Conservation (phyloP, 2,888 invertebrate species). For the Opisthograptis luteolata region DNA sequence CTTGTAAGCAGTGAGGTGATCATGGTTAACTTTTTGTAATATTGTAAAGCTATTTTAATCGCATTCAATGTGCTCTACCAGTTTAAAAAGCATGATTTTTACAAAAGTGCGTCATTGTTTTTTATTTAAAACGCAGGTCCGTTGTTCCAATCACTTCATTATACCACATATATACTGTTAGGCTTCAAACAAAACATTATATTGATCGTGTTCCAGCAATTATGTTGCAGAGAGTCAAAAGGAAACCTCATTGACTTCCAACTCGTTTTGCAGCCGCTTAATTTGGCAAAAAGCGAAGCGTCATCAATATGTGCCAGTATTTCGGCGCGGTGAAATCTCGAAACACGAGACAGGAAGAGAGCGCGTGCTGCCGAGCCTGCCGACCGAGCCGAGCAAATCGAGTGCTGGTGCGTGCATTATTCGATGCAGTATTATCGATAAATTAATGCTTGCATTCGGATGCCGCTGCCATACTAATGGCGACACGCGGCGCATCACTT, state of each 20-base stretch:
- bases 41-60: conserved; percentile 1
- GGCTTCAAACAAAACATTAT: conserved; percentile 15
- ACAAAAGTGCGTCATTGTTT: no score
- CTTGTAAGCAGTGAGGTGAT: conserved; percentile 1
- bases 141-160: background rate
- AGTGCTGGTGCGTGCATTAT: conserved; percentile 67
- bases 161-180: background rate
- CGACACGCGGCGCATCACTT: conserved; percentile 76
- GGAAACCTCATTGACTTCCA: conserved; percentile 34
- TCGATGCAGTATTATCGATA: conserved; percentile 79
- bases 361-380: conserved; percentile 64
- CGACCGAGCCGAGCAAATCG: conserved; percentile 34
- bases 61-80: background rate
- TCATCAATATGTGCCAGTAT: conserved; percentile 34
- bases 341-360: conserved; percentile 57
- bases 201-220: conserved; percentile 24
- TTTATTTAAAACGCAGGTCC: no score
- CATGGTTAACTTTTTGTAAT: conserved; percentile 8
- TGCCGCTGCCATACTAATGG: conserved; percentile 78
- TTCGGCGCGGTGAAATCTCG: conserved; percentile 40
- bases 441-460: conserved; percentile 79
- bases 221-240: conserved; percentile 31
- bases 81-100: background rate
- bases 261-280: conserved; percentile 33
- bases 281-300: conserved; percentile 41